These are phyloP conservation scores for Stegodyphus dumicola DNA, from an alignment of 1,140 invertebrate genomes.

Conservation along the genomic window DNA sequence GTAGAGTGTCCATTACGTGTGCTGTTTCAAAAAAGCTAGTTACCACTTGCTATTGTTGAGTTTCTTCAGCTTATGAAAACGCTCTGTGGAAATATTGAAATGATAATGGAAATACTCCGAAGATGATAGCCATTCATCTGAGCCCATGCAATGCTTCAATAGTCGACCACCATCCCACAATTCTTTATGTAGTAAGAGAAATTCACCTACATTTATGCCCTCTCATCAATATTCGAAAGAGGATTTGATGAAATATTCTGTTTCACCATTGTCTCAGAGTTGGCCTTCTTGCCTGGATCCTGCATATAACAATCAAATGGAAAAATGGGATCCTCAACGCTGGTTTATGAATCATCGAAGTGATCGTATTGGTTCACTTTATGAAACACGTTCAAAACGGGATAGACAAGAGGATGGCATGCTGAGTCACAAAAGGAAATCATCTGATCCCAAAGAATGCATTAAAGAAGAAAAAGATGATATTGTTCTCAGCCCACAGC, in stretches of 20 bases:
- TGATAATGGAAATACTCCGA: too few relatives aligned
- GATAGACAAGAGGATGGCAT: conserved; percentile 69
- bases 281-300: conserved; percentile 73
- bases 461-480: conserved; percentile 84
- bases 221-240: conserved; percentile 66
- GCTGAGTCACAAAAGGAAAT: conserved; percentile 40
- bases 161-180: conserved; percentile 30
- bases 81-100: too few relatives aligned
- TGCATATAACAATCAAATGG: conserved; percentile 72
- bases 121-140: conserved; percentile 38
- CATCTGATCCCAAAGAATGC: conserved; percentile 77
- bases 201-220: conserved; percentile 27
- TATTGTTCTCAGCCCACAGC: conserved; percentile 84
- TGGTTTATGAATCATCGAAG: conserved; percentile 72
- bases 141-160: conserved; percentile 9
- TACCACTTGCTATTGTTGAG: too few relatives aligned
- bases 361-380: conserved; percentile 73
- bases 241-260: conserved; percentile 74
- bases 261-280: conserved; percentile 72
- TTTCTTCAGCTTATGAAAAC: too few relatives aligned
- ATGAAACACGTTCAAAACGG: conserved; percentile 69
- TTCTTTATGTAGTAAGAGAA: conserved; percentile 31
- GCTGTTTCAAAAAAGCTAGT: too few relatives aligned
- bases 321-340: conserved; percentile 75
- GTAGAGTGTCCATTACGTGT: too few relatives aligned